These are phyloP conservation scores for Drosophila littoralis DNA, from an alignment of 1,140 invertebrate genomes.

Conservation along the genomic window DNA sequence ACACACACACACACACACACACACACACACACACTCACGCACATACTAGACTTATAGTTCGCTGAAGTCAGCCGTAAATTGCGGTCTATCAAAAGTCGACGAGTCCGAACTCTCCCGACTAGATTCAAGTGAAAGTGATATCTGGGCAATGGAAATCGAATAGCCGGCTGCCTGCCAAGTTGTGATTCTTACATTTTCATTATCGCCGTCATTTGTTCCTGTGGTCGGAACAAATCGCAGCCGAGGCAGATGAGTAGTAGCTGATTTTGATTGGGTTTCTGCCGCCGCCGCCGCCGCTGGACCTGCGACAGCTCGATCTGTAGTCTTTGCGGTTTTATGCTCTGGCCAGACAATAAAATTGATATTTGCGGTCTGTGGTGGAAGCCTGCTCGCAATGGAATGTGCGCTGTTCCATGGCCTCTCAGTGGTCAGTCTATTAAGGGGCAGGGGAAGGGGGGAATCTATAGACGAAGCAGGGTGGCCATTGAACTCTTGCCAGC, in stretches of 20 bases:
- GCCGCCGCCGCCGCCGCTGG: constrained; percentile 26
- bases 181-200: constrained; percentile 62
- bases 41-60: neutral
- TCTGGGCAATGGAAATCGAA: constrained; percentile 37
- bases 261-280: constrained; percentile 64
- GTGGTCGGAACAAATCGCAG: constrained; percentile 51
- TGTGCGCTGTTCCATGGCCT: constrained; percentile 13
- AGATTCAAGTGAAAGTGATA: constrained; percentile 64
- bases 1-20: constrained; percentile 3
- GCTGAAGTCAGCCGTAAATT: constrained; percentile 30
- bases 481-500: constrained; percentile 42
- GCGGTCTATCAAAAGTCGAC: constrained; percentile 31
- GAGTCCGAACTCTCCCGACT: neutral
- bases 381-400: constrained; percentile 11
- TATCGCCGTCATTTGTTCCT: constrained; percentile 68
- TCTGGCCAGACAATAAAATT: constrained; percentile 68
- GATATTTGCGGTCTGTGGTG: constrained; percentile 75
- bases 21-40: neutral
- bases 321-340: constrained; percentile 43
- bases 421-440: constrained; percentile 13
- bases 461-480: neutral
- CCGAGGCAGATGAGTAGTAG: constrained; percentile 43
- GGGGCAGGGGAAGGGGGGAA: neutral
- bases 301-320: neutral
- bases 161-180: constrained; percentile 12